Evolutionary conservation across 2,888 invertebrate genomes (phyloP).

Genomic region (Thysanoteuthis rhombus): DNA sequence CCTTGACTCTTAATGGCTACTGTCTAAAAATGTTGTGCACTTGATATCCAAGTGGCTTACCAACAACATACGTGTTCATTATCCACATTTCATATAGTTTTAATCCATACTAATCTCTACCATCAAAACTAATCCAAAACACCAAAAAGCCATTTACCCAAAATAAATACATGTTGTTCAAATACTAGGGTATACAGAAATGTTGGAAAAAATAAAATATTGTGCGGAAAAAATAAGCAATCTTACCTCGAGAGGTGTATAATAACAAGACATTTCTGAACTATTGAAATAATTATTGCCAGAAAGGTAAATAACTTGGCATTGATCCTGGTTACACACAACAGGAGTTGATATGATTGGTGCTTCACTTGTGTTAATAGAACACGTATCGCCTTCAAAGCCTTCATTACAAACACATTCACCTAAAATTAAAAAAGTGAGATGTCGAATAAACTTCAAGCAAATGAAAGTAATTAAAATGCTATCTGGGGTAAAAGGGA

Average conservation of each 20-base stretch:
- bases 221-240: too few relatives aligned
- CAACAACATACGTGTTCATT: too few relatives aligned
- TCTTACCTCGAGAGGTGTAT: background rate
- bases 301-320: background rate
- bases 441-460: background rate
- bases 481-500: background rate
- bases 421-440: background rate
- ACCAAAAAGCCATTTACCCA: too few relatives aligned
- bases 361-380: background rate
- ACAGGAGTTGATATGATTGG: background rate
- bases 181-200: too few relatives aligned
- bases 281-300: background rate
- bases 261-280: background rate
- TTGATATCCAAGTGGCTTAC: too few relatives aligned
- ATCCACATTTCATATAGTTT: too few relatives aligned
- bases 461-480: background rate
- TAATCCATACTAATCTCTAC: too few relatives aligned
- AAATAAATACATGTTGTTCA: background rate
- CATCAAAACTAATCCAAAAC: too few relatives aligned
- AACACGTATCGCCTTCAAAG: background rate
- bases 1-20: too few relatives aligned
- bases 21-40: too few relatives aligned
- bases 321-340: background rate
- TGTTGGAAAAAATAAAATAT: too few relatives aligned
- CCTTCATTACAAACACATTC: background rate